Percentiles rank a stretch among this genome's conserved stretches.
Evolutionary conservation across 2,113 vertebrate genomes (phyloP).

Genomic region (Marcusenius ussheri): DNA sequence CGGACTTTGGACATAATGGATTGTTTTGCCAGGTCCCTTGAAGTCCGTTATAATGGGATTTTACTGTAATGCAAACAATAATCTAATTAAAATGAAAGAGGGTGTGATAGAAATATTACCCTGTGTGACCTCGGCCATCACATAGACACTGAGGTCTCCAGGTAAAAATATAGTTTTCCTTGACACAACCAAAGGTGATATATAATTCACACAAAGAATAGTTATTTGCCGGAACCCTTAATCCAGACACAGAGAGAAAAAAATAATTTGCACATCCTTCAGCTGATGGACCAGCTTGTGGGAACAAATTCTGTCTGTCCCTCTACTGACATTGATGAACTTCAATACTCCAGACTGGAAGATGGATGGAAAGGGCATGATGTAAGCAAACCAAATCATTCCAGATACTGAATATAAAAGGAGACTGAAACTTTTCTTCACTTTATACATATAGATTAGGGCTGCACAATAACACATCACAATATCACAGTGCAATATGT

Average conservation of each 20-base stretch:
- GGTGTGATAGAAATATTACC: no score
- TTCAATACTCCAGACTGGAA: not conserved
- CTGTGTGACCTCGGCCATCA: not conserved
- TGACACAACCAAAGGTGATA: not conserved
- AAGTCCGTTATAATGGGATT: no score
- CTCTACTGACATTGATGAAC: not conserved
- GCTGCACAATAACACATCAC: not conserved
- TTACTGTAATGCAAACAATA: not conserved
- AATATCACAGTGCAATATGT: not conserved
- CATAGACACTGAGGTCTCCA: not conserved
- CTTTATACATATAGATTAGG: not conserved
- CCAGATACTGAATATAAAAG: not conserved
- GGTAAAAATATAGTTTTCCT: not conserved
- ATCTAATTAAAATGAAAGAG: not conserved
- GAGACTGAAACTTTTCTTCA: not conserved
- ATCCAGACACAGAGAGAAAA: not conserved
- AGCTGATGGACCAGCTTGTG: not conserved
- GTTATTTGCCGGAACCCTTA: no score
- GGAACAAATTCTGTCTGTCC: not conserved
- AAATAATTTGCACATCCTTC: not conserved
- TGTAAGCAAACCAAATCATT: not conserved
- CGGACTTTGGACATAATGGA: no score
- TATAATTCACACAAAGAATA: not conserved
- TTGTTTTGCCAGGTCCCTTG: no score
- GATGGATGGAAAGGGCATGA: not conserved